Evolutionary conservation across 2,113 vertebrate genomes (phyloP), one percentile per base, ranked within the genome.

Genomic region (Budorcas taxicolor): DNA sequence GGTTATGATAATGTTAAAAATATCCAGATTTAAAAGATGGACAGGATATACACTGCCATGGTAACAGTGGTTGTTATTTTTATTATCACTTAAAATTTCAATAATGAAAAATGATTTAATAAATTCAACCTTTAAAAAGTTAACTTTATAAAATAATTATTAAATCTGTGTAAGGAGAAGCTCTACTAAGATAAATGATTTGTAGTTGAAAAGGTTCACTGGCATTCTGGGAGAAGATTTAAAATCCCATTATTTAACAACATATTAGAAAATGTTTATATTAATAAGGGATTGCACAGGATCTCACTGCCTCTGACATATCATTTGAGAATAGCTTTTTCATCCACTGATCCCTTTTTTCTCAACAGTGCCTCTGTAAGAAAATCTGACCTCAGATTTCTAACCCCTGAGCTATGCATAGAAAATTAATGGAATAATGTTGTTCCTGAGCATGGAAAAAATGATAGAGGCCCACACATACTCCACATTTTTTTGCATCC

Each of bases 401-500:
- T 92, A 62, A 85, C 21, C n/a, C 25, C 50, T 88, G 45, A 97
- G 67, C 53, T 74, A 50, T 16, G 31, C 19, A n/a, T n/a, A 76
- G 53, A 95, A 91, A 53, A 40, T 57, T 7, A 86, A 83, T 16
- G 9, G 40, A n/a, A 23, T 45, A n/a, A 31, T 52, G 86, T 25
- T 60, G 47, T 90, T 10, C 50, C 19, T 62, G 5, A 43, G 58
- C n/a, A 7, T 36, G 9, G 80, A 87, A 45, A 0, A 9, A 3
- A 3, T 11, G 76, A 76, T 6, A 12, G 47, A 45, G 67, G 53
- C 60, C 43, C 33, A 4, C 87, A 97, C 98, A 0, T 98, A 99
- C 99, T 98, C 99, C 85, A 99, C 98, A 31, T 99, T 99, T 97
- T 98, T 99, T 92, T 99, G 99, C 99, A 99, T 99, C 99, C 99